A percentile compares a stretch with the other conserved stretches of the same genome.
Evolutionary conservation across 2,113 vertebrate genomes (phyloP).

Genomic region (Fulmarus glacialis): DNA sequence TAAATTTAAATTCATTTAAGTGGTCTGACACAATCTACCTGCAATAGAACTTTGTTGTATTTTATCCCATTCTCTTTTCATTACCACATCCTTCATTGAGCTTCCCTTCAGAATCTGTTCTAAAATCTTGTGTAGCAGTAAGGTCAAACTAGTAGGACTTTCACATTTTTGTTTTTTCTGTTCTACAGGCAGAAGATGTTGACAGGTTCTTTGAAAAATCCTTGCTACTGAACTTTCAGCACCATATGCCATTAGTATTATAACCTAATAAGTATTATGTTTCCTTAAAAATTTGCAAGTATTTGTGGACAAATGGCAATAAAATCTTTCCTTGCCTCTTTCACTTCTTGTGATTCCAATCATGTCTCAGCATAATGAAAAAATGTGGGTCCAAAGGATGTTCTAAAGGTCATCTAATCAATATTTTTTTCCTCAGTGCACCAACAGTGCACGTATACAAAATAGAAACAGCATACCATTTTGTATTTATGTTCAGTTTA

Average conservation of each 20-base stretch:
- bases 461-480: not conserved
- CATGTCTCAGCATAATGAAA: not conserved
- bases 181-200: not conserved
- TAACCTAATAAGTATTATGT: not conserved
- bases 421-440: not conserved
- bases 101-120: not conserved
- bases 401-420: not conserved
- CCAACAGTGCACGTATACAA: not conserved
- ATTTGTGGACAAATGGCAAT: not conserved
- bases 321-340: not conserved
- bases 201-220: not conserved
- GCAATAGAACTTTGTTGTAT: not conserved
- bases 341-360: not conserved
- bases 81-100: not conserved
- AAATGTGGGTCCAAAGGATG: not conserved
- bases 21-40: not conserved
- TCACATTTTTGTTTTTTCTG: not conserved
- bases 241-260: not conserved
- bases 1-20: not conserved
- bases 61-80: not conserved
- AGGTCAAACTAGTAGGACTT: not conserved
- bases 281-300: not conserved
- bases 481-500: not conserved
- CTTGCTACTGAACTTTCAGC: not conserved
- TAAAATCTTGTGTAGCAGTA: not conserved